These are phyloP conservation scores for Tachina fera DNA, from an alignment of 2,888 invertebrate species.

Conservation along the genomic window DNA sequence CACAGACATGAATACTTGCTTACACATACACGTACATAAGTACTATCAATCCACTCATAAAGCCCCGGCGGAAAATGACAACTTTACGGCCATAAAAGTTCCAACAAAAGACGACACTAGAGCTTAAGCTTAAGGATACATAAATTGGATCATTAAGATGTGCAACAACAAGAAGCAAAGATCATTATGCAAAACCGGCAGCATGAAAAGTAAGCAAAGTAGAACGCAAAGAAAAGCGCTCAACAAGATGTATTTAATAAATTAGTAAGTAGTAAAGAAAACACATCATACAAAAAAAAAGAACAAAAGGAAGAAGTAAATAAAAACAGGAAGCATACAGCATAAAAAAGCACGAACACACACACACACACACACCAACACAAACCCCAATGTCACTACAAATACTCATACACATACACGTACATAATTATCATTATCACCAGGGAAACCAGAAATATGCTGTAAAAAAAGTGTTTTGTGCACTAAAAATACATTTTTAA, in stretches of 20 bases:
- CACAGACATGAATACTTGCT: background rate
- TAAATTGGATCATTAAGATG: constrained; percentile 70
- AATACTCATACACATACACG: constrained; percentile 33
- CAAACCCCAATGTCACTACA: constrained; percentile 46
- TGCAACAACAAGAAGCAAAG: constrained; percentile 46
- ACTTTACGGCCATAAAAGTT: constrained; percentile 35
- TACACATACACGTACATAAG: background rate
- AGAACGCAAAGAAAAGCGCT: constrained; percentile 21
- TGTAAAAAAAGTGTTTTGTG: no score
- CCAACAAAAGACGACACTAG: constrained; percentile 17
- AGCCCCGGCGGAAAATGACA: constrained; percentile 11
- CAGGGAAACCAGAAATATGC: no score
- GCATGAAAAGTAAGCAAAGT: background rate
- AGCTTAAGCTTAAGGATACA: constrained; percentile 60
- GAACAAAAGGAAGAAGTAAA: constrained; percentile 45
- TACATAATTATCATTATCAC: constrained; percentile 64
- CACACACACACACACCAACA: constrained; percentile 9
- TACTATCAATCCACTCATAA: background rate
- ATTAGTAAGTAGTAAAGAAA: constrained; percentile 56
- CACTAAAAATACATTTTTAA: no score
- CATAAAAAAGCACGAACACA: background rate
- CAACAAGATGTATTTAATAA: constrained; percentile 68
- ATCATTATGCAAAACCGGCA: constrained; percentile 51
- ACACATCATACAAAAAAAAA: constrained; percentile 7
- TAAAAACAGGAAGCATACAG: constrained; percentile 20